phyloP scores from a whole-genome alignment of 2,113 vertebrate genomes.

The Otus sunia region DNA sequence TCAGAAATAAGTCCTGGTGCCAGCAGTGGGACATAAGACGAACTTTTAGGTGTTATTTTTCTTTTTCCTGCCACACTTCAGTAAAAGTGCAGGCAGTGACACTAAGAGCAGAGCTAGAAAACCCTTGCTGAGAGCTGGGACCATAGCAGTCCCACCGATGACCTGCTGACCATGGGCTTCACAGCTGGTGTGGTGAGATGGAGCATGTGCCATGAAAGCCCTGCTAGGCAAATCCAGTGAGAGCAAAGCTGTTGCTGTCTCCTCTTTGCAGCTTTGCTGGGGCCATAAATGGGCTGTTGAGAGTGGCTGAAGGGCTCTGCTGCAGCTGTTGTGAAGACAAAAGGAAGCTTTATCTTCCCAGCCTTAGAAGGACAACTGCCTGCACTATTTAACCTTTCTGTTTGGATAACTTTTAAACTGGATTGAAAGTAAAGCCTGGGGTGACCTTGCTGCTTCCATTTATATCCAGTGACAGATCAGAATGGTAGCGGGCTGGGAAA shows the following conservation, averaged over 20 bases:
- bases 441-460: slow-evolving; percentile 38
- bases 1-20: not conserved
- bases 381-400: not conserved
- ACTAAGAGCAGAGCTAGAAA: not conserved
- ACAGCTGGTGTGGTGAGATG: not conserved
- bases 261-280: not conserved
- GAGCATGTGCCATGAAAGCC: not conserved
- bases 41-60: not conserved
- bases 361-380: not conserved
- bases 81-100: not conserved
- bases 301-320: not conserved
- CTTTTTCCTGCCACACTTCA: not conserved
- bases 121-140: not conserved
- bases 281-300: not conserved
- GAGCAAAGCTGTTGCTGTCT: not conserved
- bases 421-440: slow-evolving; percentile 2
- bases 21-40: not conserved
- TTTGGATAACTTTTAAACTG: slow-evolving; percentile 9
- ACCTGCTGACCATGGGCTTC: not conserved
- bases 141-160: fast-evolving
- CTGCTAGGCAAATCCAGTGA: not conserved
- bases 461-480: slow-evolving; percentile 20
- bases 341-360: slow-evolving; percentile 1
- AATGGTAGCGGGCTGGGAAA: not conserved
- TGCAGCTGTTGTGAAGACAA: slow-evolving; percentile 21